A percentile compares a stretch with the other conserved stretches of the same genome.
These are phyloP conservation scores for Silurus glanis DNA, from an alignment of 2,113 vertebrate species.

Conservation along the genomic window DNA sequence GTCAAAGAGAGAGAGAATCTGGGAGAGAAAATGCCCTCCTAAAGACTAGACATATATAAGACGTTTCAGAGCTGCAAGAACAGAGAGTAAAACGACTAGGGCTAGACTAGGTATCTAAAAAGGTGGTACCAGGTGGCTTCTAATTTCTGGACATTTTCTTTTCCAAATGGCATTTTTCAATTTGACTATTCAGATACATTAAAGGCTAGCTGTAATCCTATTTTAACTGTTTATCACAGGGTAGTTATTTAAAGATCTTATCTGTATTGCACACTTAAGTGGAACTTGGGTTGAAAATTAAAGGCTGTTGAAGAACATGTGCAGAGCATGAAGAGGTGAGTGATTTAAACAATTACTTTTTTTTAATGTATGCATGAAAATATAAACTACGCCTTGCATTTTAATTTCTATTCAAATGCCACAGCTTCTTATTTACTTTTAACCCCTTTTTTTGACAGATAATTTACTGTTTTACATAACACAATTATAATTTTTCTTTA, in stretches of 20 bases:
- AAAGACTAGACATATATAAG: constrained; percentile 48
- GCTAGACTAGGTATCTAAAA: background rate
- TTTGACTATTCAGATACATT: background rate
- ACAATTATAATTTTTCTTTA: background rate
- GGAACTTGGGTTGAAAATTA: background rate
- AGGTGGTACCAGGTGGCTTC: constrained; percentile 9
- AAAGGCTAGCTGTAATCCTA: background rate
- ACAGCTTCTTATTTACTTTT: background rate
- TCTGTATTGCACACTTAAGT: background rate
- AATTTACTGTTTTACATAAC: background rate
- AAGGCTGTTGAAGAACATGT: background rate
- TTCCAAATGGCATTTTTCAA: background rate
- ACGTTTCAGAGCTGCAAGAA: constrained; percentile 33
- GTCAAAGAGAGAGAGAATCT: constrained; percentile 48
- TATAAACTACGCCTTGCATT: background rate
- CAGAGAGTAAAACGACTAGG: constrained; percentile 16
- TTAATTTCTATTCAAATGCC: background rate
- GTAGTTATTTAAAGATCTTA: background rate
- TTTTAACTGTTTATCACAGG: constrained; percentile 1
- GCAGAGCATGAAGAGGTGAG: constrained; percentile 21
- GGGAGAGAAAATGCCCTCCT: constrained; percentile 33
- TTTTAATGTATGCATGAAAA: background rate
- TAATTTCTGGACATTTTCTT: constrained; percentile 1
- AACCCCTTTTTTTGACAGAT: background rate
- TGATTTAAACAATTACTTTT: background rate